Percentiles rank a stretch among this genome's conserved stretches.
Evolutionary conservation across 2,888 invertebrate genomes (phyloP).

Genomic region (Mayetiola destructor): DNA sequence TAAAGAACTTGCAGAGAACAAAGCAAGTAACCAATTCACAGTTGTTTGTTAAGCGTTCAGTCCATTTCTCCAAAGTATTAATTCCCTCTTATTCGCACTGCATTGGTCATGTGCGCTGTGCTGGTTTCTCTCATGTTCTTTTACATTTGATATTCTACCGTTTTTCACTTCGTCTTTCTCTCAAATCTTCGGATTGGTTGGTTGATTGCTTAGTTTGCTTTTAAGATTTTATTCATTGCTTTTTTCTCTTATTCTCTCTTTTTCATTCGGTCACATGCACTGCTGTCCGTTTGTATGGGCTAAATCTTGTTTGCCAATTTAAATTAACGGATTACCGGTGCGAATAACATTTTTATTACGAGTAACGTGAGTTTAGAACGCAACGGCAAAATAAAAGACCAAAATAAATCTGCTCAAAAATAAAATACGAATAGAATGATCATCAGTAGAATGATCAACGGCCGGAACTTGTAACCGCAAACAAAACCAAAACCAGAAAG

Average conservation of each 20-base stretch:
- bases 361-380: neutral
- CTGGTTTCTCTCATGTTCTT: no score
- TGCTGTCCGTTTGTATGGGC: no score
- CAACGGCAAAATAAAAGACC: neutral
- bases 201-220: neutral
- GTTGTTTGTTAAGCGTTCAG: no score
- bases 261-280: neutral
- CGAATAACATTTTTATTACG: constrained; percentile 3
- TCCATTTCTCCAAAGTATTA: no score
- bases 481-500: no score
- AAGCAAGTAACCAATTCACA: no score
- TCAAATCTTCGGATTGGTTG: neutral
- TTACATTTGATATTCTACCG: no score
- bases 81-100: no score
- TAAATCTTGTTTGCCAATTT: constrained; percentile 10
- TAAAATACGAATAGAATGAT: neutral
- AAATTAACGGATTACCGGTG: neutral
- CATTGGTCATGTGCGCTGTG: no score
- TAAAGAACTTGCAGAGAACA: no score
- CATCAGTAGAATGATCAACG: neutral
- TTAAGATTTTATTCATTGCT: neutral
- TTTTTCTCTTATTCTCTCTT: neutral
- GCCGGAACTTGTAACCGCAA: neutral
- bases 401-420: neutral
- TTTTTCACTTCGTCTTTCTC: no score